Conservation (phyloP, 2,797 vertebrate species). For the Percopsis omiscomaycus region DNA sequence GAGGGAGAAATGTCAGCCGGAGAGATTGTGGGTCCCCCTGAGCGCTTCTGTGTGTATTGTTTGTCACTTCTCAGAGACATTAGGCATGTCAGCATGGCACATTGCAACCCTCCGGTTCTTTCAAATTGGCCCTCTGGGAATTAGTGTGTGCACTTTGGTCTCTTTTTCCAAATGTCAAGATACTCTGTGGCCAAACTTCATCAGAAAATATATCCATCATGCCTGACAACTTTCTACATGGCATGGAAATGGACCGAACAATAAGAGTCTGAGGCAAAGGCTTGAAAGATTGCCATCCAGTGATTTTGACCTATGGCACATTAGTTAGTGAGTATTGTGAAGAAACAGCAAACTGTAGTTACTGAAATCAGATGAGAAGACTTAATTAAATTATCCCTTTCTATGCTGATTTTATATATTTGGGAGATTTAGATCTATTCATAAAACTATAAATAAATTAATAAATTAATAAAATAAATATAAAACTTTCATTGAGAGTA, state of each 20-base stretch:
- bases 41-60: conserved; percentile 46
- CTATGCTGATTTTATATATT: not conserved
- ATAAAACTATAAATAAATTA: no score
- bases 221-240: not conserved
- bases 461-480: no score
- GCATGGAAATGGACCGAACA: not conserved
- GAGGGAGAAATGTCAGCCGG: conserved; percentile 49
- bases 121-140: conserved; percentile 58
- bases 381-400: not conserved
- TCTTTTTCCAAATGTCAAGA: conserved; percentile 47
- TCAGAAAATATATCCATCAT: conserved; percentile 32
- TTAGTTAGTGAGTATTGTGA: not conserved
- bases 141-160: conserved; percentile 17
- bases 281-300: not conserved
- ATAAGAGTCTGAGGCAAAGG: not conserved
- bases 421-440: not conserved
- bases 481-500: no score
- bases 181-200: conserved; percentile 26
- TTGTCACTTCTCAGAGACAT: conserved; percentile 56
- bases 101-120: conserved; percentile 39
- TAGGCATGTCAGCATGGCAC: conserved; percentile 50
- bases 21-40: conserved; percentile 13
- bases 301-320: conserved; percentile 1
- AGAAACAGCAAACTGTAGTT: not conserved
- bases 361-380: not conserved